Conservation (phyloP, 2,113 vertebrate species). For the Pterophyllum scalare region DNA sequence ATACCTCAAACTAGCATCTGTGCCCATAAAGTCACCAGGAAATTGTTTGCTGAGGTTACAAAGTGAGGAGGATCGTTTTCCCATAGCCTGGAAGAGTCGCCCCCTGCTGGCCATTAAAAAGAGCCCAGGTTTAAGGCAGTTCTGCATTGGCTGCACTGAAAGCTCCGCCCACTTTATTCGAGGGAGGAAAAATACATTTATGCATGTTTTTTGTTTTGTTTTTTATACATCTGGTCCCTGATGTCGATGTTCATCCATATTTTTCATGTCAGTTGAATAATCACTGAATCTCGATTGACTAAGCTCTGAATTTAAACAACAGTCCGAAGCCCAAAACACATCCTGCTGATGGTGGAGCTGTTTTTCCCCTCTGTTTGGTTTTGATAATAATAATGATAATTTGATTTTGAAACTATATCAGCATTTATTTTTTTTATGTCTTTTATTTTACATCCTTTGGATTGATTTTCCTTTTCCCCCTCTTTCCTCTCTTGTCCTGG, state of each 20-base stretch:
- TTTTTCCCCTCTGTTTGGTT: no score
- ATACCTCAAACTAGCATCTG: neutral
- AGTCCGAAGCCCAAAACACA: no score
- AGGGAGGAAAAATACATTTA: neutral
- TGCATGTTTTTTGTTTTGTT: neutral
- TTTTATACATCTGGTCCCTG: fast-evolving
- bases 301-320: no score
- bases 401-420: no score
- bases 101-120: neutral
- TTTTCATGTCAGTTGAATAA: neutral
- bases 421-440: neutral
- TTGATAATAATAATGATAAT: no score
- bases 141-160: neutral
- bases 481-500: neutral
- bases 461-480: neutral
- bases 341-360: no score
- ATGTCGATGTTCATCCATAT: neutral
- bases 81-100: neutral
- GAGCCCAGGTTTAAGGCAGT: fast-evolving
- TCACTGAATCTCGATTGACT: neutral
- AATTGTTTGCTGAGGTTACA: neutral
- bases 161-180: neutral
- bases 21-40: neutral
- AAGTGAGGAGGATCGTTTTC: neutral
- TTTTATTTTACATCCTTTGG: neutral